Base-by-base conservation (phyloP, 2,113 vertebrate species). In the Chaetops frenatus region DNA sequence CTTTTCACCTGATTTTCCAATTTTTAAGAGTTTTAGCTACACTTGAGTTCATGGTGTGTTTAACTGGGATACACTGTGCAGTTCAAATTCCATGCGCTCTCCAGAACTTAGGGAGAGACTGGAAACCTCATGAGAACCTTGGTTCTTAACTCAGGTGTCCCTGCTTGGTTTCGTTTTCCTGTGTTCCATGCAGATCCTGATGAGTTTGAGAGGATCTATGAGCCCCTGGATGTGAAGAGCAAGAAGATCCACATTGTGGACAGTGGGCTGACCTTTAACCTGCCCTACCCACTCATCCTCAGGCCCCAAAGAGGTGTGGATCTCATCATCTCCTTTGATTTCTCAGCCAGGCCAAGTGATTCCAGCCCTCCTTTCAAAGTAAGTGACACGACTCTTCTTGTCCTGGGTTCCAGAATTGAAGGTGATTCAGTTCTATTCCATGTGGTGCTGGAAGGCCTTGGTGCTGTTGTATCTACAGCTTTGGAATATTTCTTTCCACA, bases 181-280 rank as follows among this genome's bases (percentile, higher is more conserved):
- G 2, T 92, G 31, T 88, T 66, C 48, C 40, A 2, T 0, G 5
- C 94, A 99, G 99, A 99, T 96, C 99, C 99, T 23, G 99, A 99
- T 44, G 99, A 99, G 93, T 99, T 99, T 97, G 99, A 99, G 67
- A 98, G 97, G 58, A 99, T 99, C 90, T 99, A 99, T 20, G 99
- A 99, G 90, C 99, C 99, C 11, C 95, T 99, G 87, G 99, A 99
- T 61, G 99, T 99, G 89, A 99, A 99, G 96, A 99, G 99, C 95
- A 99, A 99, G 93, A 99, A 99, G 98, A 99, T 99, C 90, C 99
- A 99, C 7, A 96, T 99, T 2, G 99, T 99, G 78, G 99, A 99
- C 98, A 99, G 99, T 6, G 99, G 99, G 40, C 98, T 99, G 92
- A 99, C 99, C 1, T 99, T 99, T 88, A 99, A 99, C 97, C 98